Percentiles rank a stretch among this genome's conserved stretches.
phyloP scores from a whole-genome alignment of 2,113 vertebrate species.

The Gallinago jamesoni region DNA sequence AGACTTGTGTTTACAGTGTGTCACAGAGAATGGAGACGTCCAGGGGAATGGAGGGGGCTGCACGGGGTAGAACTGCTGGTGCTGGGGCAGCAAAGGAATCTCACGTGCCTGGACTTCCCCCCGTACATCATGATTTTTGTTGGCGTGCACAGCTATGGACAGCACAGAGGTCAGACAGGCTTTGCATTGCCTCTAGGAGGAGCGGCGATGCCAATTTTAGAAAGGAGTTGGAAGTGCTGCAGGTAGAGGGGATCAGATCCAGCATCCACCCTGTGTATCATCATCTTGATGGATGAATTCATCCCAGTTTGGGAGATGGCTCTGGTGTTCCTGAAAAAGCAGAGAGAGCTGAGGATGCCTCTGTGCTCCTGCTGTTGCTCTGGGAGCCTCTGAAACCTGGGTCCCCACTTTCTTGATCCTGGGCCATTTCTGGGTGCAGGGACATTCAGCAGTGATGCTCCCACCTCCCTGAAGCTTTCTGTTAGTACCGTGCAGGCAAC shows the following conservation, averaged over 20 bases:
- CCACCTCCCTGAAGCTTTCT: background rate
- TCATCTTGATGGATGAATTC: background rate
- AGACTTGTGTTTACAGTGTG: fast-evolving
- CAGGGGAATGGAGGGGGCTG: background rate
- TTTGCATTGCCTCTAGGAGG: background rate
- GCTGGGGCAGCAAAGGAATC: background rate
- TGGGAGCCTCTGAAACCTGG: background rate
- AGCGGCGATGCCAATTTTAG: background rate
- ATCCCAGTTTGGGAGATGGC: background rate
- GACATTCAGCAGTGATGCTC: fast-evolving
- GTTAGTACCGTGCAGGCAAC: fast-evolving
- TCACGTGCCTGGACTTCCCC: background rate
- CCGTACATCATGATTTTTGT: fast-evolving
- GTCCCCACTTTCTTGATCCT: background rate
- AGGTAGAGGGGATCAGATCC: background rate
- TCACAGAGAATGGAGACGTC: background rate
- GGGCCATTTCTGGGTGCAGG: background rate
- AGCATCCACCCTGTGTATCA: background rate
- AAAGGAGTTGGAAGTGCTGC: background rate
- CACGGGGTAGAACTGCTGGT: fast-evolving
- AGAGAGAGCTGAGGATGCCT: background rate
- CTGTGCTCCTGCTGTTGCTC: background rate
- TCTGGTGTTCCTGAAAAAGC: background rate
- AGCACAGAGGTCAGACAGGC: background rate
- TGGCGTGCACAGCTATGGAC: background rate